Base-by-base conservation (phyloP, 1,140 invertebrate genomes). In the Aphaenogaster rudis region DNA sequence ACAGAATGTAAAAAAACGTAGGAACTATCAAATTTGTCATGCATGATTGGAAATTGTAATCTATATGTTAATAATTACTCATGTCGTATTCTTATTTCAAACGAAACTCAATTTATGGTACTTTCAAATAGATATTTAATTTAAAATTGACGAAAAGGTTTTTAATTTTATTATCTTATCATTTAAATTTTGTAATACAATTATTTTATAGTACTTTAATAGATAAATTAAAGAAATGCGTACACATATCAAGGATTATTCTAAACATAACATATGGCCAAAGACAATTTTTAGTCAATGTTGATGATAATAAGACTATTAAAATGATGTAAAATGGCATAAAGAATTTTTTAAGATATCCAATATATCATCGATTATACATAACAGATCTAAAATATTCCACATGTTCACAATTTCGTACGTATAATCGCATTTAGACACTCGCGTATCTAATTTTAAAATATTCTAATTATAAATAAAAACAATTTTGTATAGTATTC, bases 1-100 rank as follows among this genome's bases (percentile, higher is more conserved):
- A 74, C 21, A 13, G 21, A 15, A 61, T 39, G 6, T 76, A 45
- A 76, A 39, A 72, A 42, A 45, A 66, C 42, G 8, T 45, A 39
- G 15, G 17, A 77, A 28, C n/a, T 5, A 77, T 57, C 57, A 45
- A 59, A 59, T 42, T 59, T 77, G n/a, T 42, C 11, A 59, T 39
- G 57, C 33, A 17, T 45, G 39, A 77, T 77, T 77, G 39, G 15
- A 61, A 77, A 28, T n/a, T 61, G 39, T 77, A 6, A 77, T 39
- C 3, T 54, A 2, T 15, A 72, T 28, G n/a, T 77, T 42, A 61
- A 61, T 28, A 61, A 61, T n/a, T 63, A n/a, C 13, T 42, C 3
- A 3, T 77, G 13, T 61, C 39, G 6, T 64, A 9, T 6, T 39
- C 36, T n/a, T 17, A 54, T 59, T 77, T 59, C 39, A 13, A 45